Percentiles rank a stretch among this genome's conserved stretches.
These are phyloP conservation scores for Calephelis perditalis DNA, from an alignment of 2,888 invertebrate species.

Conservation along the genomic window DNA sequence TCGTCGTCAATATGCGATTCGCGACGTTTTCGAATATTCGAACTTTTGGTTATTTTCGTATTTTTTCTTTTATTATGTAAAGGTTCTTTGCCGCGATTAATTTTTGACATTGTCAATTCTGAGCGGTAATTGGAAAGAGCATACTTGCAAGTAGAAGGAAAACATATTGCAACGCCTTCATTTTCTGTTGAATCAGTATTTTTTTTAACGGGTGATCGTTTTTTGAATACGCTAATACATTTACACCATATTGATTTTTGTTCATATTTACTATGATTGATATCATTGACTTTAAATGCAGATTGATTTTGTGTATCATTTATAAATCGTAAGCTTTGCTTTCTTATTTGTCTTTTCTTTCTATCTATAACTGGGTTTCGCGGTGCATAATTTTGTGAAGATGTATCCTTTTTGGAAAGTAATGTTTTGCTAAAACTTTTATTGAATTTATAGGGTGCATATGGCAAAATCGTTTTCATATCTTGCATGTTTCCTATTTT, in stretches of 20 bases:
- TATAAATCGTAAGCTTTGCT: constrained; percentile 25
- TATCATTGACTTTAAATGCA: not conserved
- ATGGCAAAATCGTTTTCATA: constrained; percentile 41
- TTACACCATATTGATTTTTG: not conserved
- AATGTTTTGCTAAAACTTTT: constrained; percentile 35
- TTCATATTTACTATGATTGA: not conserved
- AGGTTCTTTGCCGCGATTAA: not conserved
- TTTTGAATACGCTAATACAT: not conserved
- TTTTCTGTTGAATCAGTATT: too few relatives aligned
- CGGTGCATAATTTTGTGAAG: not conserved
- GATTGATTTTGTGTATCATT: constrained; percentile 2
- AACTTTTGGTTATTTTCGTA: constrained; percentile 3
- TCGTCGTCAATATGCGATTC: not conserved
- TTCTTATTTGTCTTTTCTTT: constrained; percentile 26
- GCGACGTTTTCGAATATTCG: not conserved
- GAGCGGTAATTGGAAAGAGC: not conserved
- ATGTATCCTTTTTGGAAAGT: constrained; percentile 22
- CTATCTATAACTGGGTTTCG: not conserved
- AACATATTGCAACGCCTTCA: too few relatives aligned
- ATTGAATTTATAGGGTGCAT: constrained; percentile 38
- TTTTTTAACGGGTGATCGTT: not conserved
- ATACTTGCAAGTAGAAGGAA: too few relatives aligned
- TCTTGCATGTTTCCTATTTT: constrained; percentile 20
- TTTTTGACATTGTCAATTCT: not conserved
- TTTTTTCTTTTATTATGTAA: too few relatives aligned